Evolutionary conservation across 2,888 invertebrate genomes (phyloP).

Genomic region (Phlogophora meticulosa): DNA sequence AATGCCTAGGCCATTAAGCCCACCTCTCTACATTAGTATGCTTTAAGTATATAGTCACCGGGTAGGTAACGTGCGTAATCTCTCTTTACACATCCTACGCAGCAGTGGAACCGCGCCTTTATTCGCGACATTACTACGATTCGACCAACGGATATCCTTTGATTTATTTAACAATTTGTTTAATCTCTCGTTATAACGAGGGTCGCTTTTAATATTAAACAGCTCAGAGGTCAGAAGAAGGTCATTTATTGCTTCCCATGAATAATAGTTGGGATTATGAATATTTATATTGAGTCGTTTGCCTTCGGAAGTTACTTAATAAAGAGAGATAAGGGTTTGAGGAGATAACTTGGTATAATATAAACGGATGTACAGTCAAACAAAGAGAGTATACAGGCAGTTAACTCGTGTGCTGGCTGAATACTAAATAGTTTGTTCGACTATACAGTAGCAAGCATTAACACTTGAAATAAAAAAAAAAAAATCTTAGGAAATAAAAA

Average conservation of each 20-base stretch:
- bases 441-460: too few relatives aligned
- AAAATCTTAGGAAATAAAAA: too few relatives aligned
- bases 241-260: slow-evolving; percentile 45
- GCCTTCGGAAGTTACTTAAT: slow-evolving; percentile 28
- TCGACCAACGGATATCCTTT: slow-evolving; percentile 37
- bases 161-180: slow-evolving; percentile 65
- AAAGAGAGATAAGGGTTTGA: not conserved
- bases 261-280: slow-evolving; percentile 48
- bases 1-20: too few relatives aligned
- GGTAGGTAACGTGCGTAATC: too few relatives aligned
- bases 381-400: not conserved
- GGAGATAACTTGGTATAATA: not conserved
- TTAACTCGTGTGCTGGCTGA: too few relatives aligned
- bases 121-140: slow-evolving; percentile 20
- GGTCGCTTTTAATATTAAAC: slow-evolving; percentile 48
- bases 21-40: too few relatives aligned
- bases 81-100: not conserved
- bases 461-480: too few relatives aligned
- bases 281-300: slow-evolving; percentile 45
- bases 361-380: not conserved
- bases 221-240: slow-evolving; percentile 40
- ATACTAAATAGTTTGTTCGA: not conserved
- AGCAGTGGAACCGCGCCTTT: slow-evolving; percentile 12
- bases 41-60: too few relatives aligned
- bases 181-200: slow-evolving; percentile 57